Base-by-base conservation (phyloP, 2,888 invertebrate species). In the Athalia rosae region DNA sequence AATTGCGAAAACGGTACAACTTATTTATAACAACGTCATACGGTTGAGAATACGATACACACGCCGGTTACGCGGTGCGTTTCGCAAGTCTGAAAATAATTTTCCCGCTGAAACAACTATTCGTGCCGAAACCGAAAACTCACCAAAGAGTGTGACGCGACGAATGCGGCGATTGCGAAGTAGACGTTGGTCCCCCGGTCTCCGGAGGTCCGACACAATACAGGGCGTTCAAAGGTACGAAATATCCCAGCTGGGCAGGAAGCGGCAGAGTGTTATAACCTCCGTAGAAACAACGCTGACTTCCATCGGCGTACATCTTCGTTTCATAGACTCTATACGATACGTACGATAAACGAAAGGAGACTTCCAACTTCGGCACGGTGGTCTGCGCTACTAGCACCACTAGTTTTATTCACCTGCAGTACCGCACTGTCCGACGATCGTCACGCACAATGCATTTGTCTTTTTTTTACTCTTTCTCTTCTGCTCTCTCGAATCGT, bases 231-330 rank as follows among this genome's bases (percentile, higher is more conserved):
- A 87, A 82, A 77, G 86, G 84, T 63, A 86, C 82, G 76, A 86
- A 87, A 71, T 87, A 87, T 48, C 86, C 86, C 76, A 86, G 79
- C 81, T 86, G 86, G 4, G 85, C 85, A 15, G 85, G 81, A 79
- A 85, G 79, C 3, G 85, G 85, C 5, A 84, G 79, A 62, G 83
- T 83, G 78, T 82, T 82, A 69, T 82, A 83, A 73, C 82, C 79
- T 56, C 82, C 82, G 78, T 83, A 81, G 76, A 82, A 83, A 74
- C 81, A 83, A 77, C 82, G 79, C 48, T 80, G 81, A 8, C 83
- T 78, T 53, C 77, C 81, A 71, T 76, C 80, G 13, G 79, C 79
- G 80, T 83, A 82, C 84, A 84, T 84, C 28, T 63, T 74, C n/a
- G 6, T 1, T 8, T 43, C 45, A 4, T 53, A 4, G 53, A 53